phyloP scores from a whole-genome alignment of 2,797 vertebrate genomes.

The Alectoris magna region DNA sequence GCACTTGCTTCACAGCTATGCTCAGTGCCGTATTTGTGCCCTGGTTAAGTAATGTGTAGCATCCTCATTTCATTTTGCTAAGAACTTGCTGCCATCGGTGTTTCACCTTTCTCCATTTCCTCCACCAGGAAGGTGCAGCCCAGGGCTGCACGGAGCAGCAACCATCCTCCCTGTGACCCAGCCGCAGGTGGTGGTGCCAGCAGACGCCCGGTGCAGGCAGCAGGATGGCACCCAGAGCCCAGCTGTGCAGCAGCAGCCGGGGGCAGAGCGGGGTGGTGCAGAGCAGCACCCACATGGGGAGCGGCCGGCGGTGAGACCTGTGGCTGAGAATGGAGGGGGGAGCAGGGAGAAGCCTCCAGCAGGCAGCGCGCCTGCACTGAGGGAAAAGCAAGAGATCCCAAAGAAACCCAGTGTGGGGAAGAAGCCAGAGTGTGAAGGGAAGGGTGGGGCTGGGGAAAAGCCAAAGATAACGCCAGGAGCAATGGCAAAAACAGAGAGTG shows the following conservation, averaged over 20 bases:
- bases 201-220: too few relatives aligned
- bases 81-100: background rate
- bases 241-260: rapidly evolving
- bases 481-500: rapidly evolving
- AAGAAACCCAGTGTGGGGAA: background rate
- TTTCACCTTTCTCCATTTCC: too few relatives aligned
- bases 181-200: background rate
- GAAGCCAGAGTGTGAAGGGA: background rate
- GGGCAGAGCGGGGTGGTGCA: rapidly evolving
- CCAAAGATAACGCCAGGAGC: background rate
- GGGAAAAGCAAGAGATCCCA: background rate
- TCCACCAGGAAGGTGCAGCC: too few relatives aligned
- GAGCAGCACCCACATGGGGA: background rate
- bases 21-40: background rate
- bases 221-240: background rate
- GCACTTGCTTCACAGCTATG: background rate
- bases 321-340: rapidly evolving
- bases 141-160: background rate
- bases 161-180: background rate
- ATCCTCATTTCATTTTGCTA: background rate
- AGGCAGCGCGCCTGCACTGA: background rate
- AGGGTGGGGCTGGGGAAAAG: background rate
- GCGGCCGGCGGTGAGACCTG: rapidly evolving
- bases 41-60: background rate
- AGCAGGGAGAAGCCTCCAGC: rapidly evolving